A percentile compares a stretch with the other conserved stretches of the same genome.
phyloP scores from a whole-genome alignment of 1,140 invertebrate genomes.

The Drosophila truncata region DNA sequence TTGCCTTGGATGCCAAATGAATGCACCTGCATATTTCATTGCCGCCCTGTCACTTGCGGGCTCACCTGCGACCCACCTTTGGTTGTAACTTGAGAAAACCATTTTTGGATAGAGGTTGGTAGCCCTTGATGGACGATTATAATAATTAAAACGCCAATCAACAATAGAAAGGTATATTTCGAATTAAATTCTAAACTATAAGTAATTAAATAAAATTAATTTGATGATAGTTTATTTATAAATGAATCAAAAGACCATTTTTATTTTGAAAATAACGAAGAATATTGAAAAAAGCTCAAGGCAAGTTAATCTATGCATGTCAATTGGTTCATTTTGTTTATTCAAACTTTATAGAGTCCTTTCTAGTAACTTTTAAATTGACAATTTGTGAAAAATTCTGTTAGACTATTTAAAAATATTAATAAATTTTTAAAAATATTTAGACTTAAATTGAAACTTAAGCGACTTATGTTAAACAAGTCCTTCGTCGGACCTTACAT shows the following conservation, averaged over 20 bases:
- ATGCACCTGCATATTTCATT: slow-evolving; percentile 71
- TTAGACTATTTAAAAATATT: no score
- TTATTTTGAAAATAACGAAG: not conserved
- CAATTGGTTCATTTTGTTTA: no score
- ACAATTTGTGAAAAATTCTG: no score
- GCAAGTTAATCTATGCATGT: no score
- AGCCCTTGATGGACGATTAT: not conserved
- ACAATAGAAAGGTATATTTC: not conserved
- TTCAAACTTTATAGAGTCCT: no score
- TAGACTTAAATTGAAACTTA: no score
- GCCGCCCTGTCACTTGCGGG: slow-evolving; percentile 34
- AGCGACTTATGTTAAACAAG: no score
- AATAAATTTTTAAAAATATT: not conserved
- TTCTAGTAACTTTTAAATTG: no score
- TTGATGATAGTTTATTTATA: no score
- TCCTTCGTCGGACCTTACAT: not conserved
- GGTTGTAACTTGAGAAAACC: slow-evolving; percentile 1
- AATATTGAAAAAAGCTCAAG: no score
- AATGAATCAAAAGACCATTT: no score
- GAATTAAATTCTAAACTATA: not conserved
- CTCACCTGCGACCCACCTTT: slow-evolving; percentile 23
- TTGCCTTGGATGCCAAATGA: slow-evolving; percentile 64
- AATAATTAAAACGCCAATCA: not conserved
- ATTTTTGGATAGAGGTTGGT: slow-evolving; percentile 11
- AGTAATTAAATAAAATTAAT: not conserved